Conservation (phyloP, 2,113 vertebrate genomes). For the Hemicordylus capensis region DNA sequence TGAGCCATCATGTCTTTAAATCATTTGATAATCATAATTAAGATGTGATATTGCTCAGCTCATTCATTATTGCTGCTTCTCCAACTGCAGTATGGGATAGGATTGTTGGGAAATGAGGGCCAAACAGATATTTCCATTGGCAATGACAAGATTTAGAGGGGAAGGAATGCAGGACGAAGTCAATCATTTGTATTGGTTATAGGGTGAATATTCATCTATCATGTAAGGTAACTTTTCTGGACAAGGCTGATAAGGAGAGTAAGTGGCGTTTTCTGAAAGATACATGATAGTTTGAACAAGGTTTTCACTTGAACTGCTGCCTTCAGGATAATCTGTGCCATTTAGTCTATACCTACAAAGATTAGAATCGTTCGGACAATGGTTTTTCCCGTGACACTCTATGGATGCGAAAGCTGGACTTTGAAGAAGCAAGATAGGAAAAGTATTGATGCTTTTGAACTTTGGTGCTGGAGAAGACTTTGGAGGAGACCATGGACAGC, state of each 20-base stretch:
- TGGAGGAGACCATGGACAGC: too few species aligned
- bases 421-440: too few species aligned
- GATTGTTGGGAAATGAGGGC: neutral
- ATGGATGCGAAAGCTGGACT: too few species aligned
- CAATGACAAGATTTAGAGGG: neutral
- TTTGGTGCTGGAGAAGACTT: too few species aligned
- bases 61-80: neutral
- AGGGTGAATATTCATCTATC: constrained; percentile 56
- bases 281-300: constrained; percentile 90
- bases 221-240: constrained; percentile 96
- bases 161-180: neutral
- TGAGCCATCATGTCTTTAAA: neutral
- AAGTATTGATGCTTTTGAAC: too few species aligned
- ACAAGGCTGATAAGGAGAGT: constrained; percentile 88
- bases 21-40: neutral
- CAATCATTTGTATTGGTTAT: neutral
- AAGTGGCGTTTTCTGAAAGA: constrained; percentile 97
- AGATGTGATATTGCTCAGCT: neutral
- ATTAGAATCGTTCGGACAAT: too few species aligned
- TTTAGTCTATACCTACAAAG: too few species aligned
- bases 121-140: neutral
- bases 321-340: constrained; percentile 97
- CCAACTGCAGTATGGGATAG: neutral
- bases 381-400: too few species aligned
- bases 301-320: constrained; percentile 91